Percentiles rank a stretch among this genome's conserved stretches.
These are phyloP conservation scores for Isurus oxyrinchus DNA, from an alignment of 2,113 vertebrate species.

Conservation along the genomic window DNA sequence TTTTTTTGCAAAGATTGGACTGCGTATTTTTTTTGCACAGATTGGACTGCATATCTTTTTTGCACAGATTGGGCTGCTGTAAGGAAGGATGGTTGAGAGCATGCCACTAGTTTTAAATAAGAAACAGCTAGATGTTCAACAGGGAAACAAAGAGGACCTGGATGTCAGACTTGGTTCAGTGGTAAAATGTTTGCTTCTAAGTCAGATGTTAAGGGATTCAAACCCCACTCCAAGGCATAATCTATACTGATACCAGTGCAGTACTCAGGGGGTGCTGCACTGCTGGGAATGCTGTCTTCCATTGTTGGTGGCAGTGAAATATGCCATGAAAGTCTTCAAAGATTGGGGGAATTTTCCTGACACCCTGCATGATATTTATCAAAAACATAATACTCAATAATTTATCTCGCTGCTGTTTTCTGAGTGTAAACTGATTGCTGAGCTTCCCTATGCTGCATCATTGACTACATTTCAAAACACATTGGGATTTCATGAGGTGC, in stretches of 20 bases:
- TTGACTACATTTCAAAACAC: too few relatives aligned
- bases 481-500: too few relatives aligned
- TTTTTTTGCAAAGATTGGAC: not conserved
- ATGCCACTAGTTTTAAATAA: not conserved
- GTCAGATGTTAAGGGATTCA: not conserved
- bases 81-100: not conserved
- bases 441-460: too few relatives aligned
- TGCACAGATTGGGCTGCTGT: not conserved
- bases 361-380: not conserved
- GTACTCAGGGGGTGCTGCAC: not conserved
- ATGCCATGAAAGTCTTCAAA: not conserved
- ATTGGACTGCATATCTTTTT: not conserved
- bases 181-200: not conserved
- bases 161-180: not conserved
- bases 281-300: not conserved
- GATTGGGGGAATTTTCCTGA: not conserved
- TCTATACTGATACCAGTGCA: not conserved
- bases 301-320: not conserved
- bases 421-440: not conserved
- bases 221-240: not conserved
- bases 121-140: not conserved
- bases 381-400: not conserved
- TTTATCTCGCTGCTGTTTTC: not conserved
- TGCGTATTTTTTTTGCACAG: too few relatives aligned
- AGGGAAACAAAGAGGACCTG: not conserved